Base-by-base conservation (phyloP, 2,113 vertebrate genomes). In the Chaenocephalus aceratus region DNA sequence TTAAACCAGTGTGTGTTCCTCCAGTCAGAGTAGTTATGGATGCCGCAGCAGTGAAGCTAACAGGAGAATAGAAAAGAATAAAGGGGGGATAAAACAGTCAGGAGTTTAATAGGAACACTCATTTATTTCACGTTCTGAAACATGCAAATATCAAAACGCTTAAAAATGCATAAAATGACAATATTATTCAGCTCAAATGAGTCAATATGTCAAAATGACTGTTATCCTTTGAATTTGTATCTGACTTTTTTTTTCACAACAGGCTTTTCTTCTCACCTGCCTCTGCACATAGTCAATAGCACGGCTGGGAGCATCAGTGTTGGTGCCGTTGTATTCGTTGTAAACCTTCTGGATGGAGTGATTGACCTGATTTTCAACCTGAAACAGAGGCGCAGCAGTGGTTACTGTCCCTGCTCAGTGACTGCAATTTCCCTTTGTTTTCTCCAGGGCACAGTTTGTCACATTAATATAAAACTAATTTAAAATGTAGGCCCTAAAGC, bases 241-340 rank as follows among this genome's bases (percentile, higher is more conserved):
- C 3, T 21, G 7, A 54, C 30, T 46, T 44, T 21, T 64, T 21
- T 18, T 21, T 16, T 54, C 1, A 58, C 1, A 67, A 18, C 2
- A 14, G 10, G n/a, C 26, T 36, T 21, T 48, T 26, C 53, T 58
- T 45, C 96, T 95, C 90, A 99, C 98, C 97, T 99, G 98, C 85
- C 95, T 96, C 93, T 99, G 98, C 81, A 99, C 97, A 60, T 99
- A 99, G 90, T 99, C 98, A 78, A 99, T 99, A 14, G 98, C 98
- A 4, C 97, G 97, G 85, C 98, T 99, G 15, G 97, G 97, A 51
- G 98, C 97, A 26, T 99, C 97, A 1, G 96, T 95, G 84, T 96
- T 97, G 54, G 97, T 97, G 58, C 98, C 97, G 0, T 97, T 99
- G 93, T 99, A 99, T 53, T 97, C 93, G 23, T 97, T 95, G 84